A percentile compares a stretch with the other conserved stretches of the same genome.
phyloP scores from a whole-genome alignment of 2,888 invertebrate species.

The Pristionchus fissidentatus region DNA sequence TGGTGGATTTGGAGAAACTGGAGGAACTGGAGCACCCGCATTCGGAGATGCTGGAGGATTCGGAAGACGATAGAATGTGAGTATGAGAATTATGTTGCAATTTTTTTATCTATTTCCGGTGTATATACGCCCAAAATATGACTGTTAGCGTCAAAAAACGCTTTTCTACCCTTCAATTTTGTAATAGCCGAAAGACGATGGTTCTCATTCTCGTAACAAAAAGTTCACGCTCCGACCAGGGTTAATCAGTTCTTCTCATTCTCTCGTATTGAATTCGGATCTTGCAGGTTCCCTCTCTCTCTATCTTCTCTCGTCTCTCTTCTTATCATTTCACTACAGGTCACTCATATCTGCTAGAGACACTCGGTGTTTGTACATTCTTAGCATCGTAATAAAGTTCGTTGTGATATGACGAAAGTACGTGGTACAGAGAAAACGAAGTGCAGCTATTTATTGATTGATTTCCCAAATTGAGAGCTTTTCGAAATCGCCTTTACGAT shows the following conservation, averaged over 20 bases:
- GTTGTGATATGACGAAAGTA: neutral
- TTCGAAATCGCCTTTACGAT: too few relatives aligned
- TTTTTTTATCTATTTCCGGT: too few relatives aligned
- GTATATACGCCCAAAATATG: too few relatives aligned
- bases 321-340: constrained; percentile 9
- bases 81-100: too few relatives aligned
- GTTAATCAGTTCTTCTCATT: too few relatives aligned
- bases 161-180: too few relatives aligned
- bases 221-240: neutral
- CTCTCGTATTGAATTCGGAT: too few relatives aligned
- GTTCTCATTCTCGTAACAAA: neutral
- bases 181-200: neutral
- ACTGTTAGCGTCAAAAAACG: too few relatives aligned
- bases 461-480: too few relatives aligned
- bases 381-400: constrained; percentile 39
- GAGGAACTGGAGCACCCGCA: neutral
- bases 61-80: neutral
- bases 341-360: constrained; percentile 38
- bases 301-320: neutral
- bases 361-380: constrained; percentile 42
- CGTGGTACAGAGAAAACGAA: neutral
- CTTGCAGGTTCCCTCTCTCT: constrained; percentile 15
- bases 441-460: too few relatives aligned
- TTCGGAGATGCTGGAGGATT: constrained; percentile 17
- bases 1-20: neutral